These are phyloP conservation scores for Entomobrya proxima DNA, from an alignment of 2,888 invertebrate species.

Conservation along the genomic window DNA sequence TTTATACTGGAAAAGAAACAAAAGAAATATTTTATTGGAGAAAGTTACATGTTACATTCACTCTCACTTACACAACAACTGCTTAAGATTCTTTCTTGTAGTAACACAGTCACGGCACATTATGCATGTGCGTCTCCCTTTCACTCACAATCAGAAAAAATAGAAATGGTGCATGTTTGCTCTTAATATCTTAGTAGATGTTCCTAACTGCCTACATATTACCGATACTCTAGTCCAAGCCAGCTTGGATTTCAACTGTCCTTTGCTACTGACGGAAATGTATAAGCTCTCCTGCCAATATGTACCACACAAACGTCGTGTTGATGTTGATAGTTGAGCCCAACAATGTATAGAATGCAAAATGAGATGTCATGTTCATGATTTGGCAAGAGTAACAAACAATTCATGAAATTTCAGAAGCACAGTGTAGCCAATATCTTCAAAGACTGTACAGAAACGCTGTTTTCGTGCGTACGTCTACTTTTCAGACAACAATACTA, in stretches of 20 bases:
- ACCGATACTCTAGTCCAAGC: no score
- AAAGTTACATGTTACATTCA: neutral
- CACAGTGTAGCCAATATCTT: neutral
- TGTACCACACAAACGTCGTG: no score
- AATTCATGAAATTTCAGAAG: slow-evolving; percentile 48
- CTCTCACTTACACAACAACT: neutral
- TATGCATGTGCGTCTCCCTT: neutral
- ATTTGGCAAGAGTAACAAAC: slow-evolving; percentile 57
- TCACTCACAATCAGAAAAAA: no score
- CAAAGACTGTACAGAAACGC: no score
- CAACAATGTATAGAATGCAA: slow-evolving; percentile 67
- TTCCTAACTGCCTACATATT: no score
- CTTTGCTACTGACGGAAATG: no score
- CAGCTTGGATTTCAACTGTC: no score
- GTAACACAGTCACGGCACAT: neutral
- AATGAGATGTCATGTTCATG: slow-evolving; percentile 69
- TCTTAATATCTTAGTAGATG: no score
- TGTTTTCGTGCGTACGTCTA: neutral
- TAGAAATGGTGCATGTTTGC: no score
- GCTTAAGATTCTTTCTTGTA: no score
- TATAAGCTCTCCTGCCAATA: no score
- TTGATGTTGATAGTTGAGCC: neutral
- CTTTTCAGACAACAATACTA: no score
- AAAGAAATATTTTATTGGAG: slow-evolving; percentile 4
- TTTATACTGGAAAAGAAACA: neutral